phyloP scores from a whole-genome alignment of 2,797 vertebrate species.

The Champsocephalus esox region DNA sequence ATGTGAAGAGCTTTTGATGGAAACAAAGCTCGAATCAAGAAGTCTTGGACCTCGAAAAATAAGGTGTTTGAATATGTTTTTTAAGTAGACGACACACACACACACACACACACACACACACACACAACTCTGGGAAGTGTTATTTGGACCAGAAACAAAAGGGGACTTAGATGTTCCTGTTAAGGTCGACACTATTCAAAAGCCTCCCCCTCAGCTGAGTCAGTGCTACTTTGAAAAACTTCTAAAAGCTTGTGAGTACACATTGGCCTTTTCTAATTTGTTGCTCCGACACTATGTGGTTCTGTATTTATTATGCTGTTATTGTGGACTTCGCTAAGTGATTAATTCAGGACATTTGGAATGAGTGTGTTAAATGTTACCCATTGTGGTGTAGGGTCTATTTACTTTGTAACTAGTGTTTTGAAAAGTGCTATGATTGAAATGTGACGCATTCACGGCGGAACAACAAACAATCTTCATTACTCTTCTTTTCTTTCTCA shows the following conservation, averaged over 20 bases:
- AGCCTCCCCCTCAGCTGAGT: conserved; percentile 4
- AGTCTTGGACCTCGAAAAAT: too few relatives aligned
- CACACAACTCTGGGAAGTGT: not conserved
- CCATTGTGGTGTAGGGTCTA: not conserved
- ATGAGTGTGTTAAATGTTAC: not conserved
- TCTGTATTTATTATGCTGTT: not conserved
- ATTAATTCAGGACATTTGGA: not conserved
- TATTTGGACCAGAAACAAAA: not conserved
- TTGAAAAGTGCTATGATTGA: too few relatives aligned
- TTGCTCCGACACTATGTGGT: not conserved
- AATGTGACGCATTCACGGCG: too few relatives aligned
- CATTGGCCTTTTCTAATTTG: not conserved
- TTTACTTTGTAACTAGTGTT: too few relatives aligned
- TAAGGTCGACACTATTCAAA: not conserved
- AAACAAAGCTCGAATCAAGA: too few relatives aligned
- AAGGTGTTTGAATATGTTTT: too few relatives aligned
- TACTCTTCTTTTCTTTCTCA: too few relatives aligned
- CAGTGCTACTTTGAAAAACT: conserved; percentile 12
- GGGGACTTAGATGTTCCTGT: not conserved
- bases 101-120: too few relatives aligned
- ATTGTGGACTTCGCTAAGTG: not conserved
- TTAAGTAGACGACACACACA: too few relatives aligned
- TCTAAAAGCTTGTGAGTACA: conserved; percentile 4
- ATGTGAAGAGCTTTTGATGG: too few relatives aligned
- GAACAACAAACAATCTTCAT: too few relatives aligned